phyloP scores from a whole-genome alignment of 2,888 invertebrate genomes.

The Lacanobia wlatinum region DNA sequence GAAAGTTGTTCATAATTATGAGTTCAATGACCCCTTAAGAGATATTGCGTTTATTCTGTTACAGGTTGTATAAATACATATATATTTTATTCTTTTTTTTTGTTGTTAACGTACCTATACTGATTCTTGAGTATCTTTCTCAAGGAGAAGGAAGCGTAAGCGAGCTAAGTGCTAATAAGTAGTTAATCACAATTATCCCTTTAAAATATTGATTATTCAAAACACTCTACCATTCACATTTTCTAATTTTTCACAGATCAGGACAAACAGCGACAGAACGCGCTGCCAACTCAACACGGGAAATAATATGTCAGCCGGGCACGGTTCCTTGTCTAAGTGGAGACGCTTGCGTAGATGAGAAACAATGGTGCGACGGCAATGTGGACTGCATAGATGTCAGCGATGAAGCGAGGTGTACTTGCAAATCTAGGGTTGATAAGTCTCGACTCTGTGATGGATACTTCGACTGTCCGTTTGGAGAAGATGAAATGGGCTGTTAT shows the following conservation, averaged over 20 bases:
- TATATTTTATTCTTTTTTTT: too few species aligned
- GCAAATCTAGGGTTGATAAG: constrained; percentile 92
- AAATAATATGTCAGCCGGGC: constrained; percentile 77
- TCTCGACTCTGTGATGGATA: constrained; percentile 95
- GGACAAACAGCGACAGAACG: constrained; percentile 57
- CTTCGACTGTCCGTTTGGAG: constrained; percentile 95
- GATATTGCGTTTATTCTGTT: too few species aligned
- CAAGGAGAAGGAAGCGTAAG: neutral
- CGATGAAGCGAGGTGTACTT: constrained; percentile 94
- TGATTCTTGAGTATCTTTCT: neutral
- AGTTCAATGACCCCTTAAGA: too few species aligned
- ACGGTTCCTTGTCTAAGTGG: constrained; percentile 77
- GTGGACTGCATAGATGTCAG: constrained; percentile 95
- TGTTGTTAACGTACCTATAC: neutral
- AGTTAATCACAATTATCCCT: too few species aligned
- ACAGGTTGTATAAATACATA: too few species aligned
- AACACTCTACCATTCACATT: neutral
- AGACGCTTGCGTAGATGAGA: constrained; percentile 89
- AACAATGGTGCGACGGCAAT: constrained; percentile 93
- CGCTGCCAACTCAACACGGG: constrained; percentile 70
- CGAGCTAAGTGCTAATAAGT: neutral
- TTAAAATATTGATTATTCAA: neutral
- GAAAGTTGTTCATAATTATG: too few species aligned
- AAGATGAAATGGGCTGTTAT: constrained; percentile 95
- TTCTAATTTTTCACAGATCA: constrained; percentile 59